Evolutionary conservation across 1,140 invertebrate species (phyloP).

Genomic region (Drosophila varians): DNA sequence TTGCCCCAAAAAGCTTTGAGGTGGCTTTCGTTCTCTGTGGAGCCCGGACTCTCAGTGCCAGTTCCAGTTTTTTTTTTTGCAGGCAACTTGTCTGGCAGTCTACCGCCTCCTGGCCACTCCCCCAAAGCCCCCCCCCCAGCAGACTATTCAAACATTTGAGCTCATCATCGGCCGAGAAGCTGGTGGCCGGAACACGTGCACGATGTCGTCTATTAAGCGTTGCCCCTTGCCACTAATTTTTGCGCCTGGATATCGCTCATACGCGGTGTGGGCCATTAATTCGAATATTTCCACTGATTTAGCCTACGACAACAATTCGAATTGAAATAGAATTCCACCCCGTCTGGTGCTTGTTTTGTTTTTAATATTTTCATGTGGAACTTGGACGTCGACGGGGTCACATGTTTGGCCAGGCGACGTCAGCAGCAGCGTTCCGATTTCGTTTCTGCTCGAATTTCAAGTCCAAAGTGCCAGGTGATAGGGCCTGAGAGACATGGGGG

Average conservation of each 20-base stretch:
- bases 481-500: slow-evolving; percentile 15
- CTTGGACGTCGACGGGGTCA: slow-evolving; percentile 23
- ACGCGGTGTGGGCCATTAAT: slow-evolving; percentile 59
- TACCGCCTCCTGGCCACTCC: not conserved
- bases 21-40: not conserved
- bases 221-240: not conserved
- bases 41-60: not conserved
- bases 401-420: slow-evolving; percentile 50
- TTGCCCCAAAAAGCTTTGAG: slow-evolving; percentile 20
- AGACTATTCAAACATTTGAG: slow-evolving; percentile 20
- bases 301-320: slow-evolving; percentile 67
- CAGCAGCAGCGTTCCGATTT: slow-evolving; percentile 8
- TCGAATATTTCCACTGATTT: slow-evolving; percentile 40
- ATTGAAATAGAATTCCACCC: slow-evolving; percentile 31
- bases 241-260: slow-evolving; percentile 12
- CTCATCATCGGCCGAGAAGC: slow-evolving; percentile 9
- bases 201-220: slow-evolving; percentile 9
- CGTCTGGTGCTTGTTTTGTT: slow-evolving; percentile 8
- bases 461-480: slow-evolving; percentile 45
- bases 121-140: not conserved
- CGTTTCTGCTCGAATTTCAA: slow-evolving; percentile 37
- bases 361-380: slow-evolving; percentile 3
- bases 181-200: slow-evolving; percentile 63
- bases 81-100: slow-evolving; percentile 63
- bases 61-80: slow-evolving; percentile 16